Base-by-base conservation (phyloP, 2,888 invertebrate species). In the Eutolmus rufibarbis region DNA sequence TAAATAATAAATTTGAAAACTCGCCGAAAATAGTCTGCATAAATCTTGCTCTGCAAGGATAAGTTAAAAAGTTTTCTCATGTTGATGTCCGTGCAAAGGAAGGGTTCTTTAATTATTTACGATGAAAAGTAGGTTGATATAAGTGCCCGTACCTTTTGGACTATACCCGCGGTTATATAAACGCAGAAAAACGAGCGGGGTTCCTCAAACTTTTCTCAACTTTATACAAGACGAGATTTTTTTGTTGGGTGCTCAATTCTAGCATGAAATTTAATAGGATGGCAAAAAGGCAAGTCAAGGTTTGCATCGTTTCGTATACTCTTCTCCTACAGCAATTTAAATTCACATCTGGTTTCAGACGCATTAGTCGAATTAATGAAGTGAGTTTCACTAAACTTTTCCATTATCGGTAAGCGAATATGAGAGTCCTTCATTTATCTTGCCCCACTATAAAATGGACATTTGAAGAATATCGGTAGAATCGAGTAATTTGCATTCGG, bases 1-100 rank as follows among this genome's bases (percentile, higher is more conserved):
- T 85, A 85, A 85, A 85, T 85, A 85, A 85, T 85, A 85, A 74
- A 85, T 85, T 85, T 85, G 74, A 85, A 85, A 74, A 74, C 74
- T 74, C 85, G 74, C 74, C 85, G 74, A 85, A 85, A 85, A 85
- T 85, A 85, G 85, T 85, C 85, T 43, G 23, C 74, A 85, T 85
- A 74, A 85, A 85, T 85, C 85, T 74, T 85, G 28, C 46, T 51
- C 74, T 85, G 46, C 34, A 85, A 85, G 74, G 74, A 85, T 85
- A 85, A 85, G 82, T 82, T 57, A 57, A 81, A 78, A 78, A 43
- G 46, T 79, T 79, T 79, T 79, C 51, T 51, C 31, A 79, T 79
- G 51, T 40, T 79, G 79, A 79, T 46, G 79, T 46, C 51, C 79
- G 79, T 79, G 51, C 79, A 28, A 56, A n/a, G 82, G 82, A 57